Evolutionary conservation across 2,797 vertebrate species (phyloP).

Genomic region (Anguilla megastoma): DNA sequence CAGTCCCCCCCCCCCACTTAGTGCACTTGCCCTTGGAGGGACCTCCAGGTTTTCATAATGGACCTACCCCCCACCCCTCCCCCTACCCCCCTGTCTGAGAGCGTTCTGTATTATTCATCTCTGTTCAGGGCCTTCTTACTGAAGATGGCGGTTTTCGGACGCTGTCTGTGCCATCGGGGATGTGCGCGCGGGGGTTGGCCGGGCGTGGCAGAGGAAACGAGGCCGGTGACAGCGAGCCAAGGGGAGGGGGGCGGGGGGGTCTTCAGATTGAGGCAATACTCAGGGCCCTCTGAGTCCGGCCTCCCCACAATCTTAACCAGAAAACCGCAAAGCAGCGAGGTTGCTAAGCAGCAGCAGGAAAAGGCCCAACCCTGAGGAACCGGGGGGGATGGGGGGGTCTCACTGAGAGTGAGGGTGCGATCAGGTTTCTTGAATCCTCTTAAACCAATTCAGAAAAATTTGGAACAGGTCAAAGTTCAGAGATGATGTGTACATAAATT

Average conservation of each 20-base stretch:
- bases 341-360: not conserved
- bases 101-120: slow-evolving; percentile 17
- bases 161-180: not conserved
- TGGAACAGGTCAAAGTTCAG: not conserved
- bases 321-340: not conserved
- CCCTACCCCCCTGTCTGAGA: not conserved
- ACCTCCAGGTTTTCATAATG: not conserved
- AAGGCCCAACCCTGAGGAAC: not conserved
- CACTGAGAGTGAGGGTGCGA: not conserved
- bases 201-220: not conserved
- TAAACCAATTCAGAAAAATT: not conserved
- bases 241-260: not conserved
- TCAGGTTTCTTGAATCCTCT: not conserved
- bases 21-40: not conserved
- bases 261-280: not conserved
- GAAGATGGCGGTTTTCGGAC: not conserved
- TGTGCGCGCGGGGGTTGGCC: not conserved
- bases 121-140: not conserved
- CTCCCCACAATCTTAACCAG: not conserved
- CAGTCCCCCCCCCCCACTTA: not conserved
- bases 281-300: not conserved
- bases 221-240: not conserved
- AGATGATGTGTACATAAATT: not conserved
- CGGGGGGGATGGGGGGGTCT: not conserved
- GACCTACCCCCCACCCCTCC: not conserved